A percentile compares a stretch with the other conserved stretches of the same genome.
Conservation (phyloP, 2,888 invertebrate species). For the Apamea anceps region DNA sequence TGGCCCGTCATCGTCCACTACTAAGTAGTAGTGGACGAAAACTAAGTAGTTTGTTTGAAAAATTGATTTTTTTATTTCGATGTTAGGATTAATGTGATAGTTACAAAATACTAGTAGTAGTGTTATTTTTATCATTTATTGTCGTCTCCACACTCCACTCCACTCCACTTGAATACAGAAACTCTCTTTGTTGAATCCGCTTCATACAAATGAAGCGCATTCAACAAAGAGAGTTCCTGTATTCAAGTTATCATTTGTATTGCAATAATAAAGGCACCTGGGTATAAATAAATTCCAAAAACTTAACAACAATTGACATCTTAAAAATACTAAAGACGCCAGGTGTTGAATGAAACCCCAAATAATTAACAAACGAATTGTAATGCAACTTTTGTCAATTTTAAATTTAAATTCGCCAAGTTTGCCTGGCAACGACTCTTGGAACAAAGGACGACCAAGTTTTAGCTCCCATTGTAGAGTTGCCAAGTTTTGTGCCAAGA, state of each 20-base stretch:
- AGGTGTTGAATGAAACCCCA: conserved; percentile 79
- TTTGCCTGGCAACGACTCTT: conserved; percentile 68
- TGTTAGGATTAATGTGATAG: not conserved
- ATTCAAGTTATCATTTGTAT: conserved; percentile 5
- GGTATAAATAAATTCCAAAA: not conserved
- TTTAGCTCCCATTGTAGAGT: conserved; percentile 67
- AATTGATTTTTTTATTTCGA: not conserved
- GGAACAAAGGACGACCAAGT: conserved; percentile 72
- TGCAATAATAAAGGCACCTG: not conserved
- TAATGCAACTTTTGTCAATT: conserved; percentile 82
- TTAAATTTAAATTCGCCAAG: conserved; percentile 86
- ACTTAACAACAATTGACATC: conserved; percentile 38
- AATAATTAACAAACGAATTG: conserved; percentile 84
- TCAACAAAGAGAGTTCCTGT: not conserved
- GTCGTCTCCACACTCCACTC: too few relatives aligned
- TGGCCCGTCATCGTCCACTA: not conserved
- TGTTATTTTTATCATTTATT: not conserved
- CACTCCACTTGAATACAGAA: too few relatives aligned
- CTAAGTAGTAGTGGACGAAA: too few relatives aligned
- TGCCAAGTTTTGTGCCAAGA: conserved; percentile 68
- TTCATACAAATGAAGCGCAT: too few relatives aligned
- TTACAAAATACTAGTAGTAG: not conserved
- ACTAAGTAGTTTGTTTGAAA: not conserved
- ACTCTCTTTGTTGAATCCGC: too few relatives aligned
- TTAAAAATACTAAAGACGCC: conserved; percentile 67